Conservation (phyloP, 2,113 vertebrate genomes). For the Prinia subflava region DNA sequence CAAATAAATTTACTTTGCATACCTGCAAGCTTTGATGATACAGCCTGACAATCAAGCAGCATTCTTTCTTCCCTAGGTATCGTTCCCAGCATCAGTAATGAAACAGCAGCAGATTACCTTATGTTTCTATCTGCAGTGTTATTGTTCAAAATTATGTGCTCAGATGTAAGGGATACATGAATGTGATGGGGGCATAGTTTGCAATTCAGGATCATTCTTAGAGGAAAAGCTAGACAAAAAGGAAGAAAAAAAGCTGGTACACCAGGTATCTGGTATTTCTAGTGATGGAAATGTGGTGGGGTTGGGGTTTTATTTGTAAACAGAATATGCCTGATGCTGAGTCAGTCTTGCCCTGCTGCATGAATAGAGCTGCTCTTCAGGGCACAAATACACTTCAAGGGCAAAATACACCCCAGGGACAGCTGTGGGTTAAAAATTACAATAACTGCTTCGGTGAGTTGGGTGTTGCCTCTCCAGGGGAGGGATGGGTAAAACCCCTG, state of each 20-base stretch:
- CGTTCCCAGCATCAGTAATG: neutral
- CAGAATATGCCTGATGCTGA: neutral
- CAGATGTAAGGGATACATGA: neutral
- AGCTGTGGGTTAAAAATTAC: neutral
- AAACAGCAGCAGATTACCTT: neutral
- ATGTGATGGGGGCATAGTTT: neutral
- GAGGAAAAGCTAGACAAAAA: neutral
- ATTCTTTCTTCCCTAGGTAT: neutral
- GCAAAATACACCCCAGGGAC: neutral
- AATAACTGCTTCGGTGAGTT: neutral
- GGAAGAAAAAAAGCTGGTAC: neutral
- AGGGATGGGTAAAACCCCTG: neutral
- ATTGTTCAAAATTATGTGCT: neutral
- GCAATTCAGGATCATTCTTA: neutral
- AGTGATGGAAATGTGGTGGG: neutral
- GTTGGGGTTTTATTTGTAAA: neutral
- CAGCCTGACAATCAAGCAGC: neutral
- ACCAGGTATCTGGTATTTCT: neutral
- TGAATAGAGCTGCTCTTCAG: neutral
- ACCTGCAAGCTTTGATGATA: neutral
- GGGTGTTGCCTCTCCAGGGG: rapidly evolving
- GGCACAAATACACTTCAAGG: neutral
- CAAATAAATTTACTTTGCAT: slow-evolving; percentile 8
- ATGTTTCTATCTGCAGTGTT: neutral
- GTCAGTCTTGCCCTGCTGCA: neutral